Conservation (phyloP, 2,113 vertebrate species). For the Periophthalmodon schlosseri region DNA sequence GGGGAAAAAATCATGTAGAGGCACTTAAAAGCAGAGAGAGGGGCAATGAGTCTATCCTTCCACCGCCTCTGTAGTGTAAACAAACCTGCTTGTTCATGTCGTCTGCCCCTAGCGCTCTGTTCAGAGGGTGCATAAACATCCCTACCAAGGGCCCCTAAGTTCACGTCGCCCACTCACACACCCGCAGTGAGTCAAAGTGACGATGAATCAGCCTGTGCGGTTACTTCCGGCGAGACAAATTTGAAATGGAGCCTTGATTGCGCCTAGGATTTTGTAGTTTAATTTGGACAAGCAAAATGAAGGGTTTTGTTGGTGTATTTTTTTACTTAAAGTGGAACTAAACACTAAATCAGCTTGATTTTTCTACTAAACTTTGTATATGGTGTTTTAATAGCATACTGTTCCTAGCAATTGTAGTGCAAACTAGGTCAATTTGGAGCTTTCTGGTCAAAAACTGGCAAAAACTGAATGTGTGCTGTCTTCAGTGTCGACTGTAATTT, state of each 20-base stretch:
- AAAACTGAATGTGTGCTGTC: too few species aligned
- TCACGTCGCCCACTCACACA: slow-evolving; percentile 49
- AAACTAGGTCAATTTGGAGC: too few species aligned
- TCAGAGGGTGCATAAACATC: slow-evolving; percentile 43
- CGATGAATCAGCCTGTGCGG: slow-evolving; percentile 57
- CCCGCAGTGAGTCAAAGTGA: slow-evolving; percentile 55
- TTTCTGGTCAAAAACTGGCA: too few species aligned
- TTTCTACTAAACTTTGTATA: neutral
- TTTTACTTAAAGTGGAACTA: too few species aligned
- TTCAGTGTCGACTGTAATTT: too few species aligned
- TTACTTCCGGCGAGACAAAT: neutral
- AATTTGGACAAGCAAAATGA: neutral
- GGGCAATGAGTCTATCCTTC: slow-evolving; percentile 26
- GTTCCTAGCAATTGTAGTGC: too few species aligned
- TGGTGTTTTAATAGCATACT: neutral
- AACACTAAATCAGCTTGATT: too few species aligned
- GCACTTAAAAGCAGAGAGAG: slow-evolving; percentile 15
- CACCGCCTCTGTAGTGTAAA: slow-evolving; percentile 49
- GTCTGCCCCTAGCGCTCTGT: slow-evolving; percentile 44
- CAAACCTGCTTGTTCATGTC: slow-evolving; percentile 49
- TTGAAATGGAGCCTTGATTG: neutral
- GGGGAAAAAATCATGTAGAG: neutral
- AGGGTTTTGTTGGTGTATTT: neutral
- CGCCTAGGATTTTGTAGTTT: neutral
- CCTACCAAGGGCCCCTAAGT: slow-evolving; percentile 27